These are phyloP conservation scores for Dicyrtomina minuta DNA, from an alignment of 2,888 invertebrate species.

Conservation along the genomic window DNA sequence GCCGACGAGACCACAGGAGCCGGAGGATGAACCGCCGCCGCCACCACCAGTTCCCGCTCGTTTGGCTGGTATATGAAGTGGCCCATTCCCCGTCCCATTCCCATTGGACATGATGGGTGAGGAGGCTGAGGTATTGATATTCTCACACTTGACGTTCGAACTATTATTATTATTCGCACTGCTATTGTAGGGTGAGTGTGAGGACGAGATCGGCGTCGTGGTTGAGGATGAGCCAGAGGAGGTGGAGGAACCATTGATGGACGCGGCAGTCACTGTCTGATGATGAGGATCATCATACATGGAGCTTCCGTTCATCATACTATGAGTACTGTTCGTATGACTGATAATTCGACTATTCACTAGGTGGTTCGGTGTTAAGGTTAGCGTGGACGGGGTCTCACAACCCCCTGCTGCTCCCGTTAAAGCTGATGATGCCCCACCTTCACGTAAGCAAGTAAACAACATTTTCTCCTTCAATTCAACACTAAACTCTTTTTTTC, in stretches of 20 bases:
- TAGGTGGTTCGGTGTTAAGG: conserved; percentile 35
- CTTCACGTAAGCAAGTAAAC: conserved; percentile 54
- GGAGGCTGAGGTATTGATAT: conserved; percentile 47
- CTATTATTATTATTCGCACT: conserved; percentile 42
- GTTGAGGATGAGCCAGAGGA: conserved; percentile 48
- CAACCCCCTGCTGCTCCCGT: conserved; percentile 48
- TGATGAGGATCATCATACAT: conserved; percentile 50
- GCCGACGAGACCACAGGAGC: conserved; percentile 37
- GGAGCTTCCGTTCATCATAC: conserved; percentile 53
- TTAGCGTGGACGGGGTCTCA: conserved; percentile 43
- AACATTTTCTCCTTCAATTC: conserved; percentile 43
- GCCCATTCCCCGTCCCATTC: conserved; percentile 44
- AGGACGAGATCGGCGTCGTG: conserved; percentile 51
- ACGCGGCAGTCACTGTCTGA: conserved; percentile 33
- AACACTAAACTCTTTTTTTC: conserved; percentile 13
- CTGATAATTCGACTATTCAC: conserved; percentile 37
- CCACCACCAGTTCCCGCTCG: conserved; percentile 24
- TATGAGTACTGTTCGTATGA: conserved; percentile 32
- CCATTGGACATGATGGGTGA: conserved; percentile 47
- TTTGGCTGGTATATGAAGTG: conserved; percentile 53
- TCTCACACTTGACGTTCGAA: conserved; percentile 34
- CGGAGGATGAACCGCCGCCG: conserved; percentile 26
- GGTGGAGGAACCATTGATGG: conserved; percentile 44
- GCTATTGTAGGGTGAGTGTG: conserved; percentile 47
- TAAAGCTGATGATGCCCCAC: conserved; percentile 50